Evolutionary conservation across 2,797 vertebrate species (phyloP).

Genomic region (Chelmon rostratus): DNA sequence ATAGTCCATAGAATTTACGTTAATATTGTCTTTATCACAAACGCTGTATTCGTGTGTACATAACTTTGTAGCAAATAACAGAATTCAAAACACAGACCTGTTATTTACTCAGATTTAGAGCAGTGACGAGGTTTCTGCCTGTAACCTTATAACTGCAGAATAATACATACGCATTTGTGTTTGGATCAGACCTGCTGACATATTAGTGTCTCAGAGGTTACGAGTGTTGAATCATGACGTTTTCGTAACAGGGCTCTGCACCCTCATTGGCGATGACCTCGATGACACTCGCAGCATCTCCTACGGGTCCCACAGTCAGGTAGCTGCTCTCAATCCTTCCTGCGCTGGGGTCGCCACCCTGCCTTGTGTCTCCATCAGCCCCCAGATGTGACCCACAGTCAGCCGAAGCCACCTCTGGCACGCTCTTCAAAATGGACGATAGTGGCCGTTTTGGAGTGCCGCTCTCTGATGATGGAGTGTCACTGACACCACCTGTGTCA

Average conservation of each 20-base stretch:
- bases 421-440: constrained; percentile 79
- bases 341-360: background rate
- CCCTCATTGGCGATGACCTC: constrained; percentile 77
- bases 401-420: constrained; percentile 62
- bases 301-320: constrained; percentile 76
- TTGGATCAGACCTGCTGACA: constrained; percentile 48
- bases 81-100: background rate
- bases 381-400: constrained; percentile 55
- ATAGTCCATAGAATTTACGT: background rate
- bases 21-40: background rate
- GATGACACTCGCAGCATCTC: constrained; percentile 53
- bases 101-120: background rate
- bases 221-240: constrained; percentile 77
- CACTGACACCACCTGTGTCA: constrained; percentile 45
- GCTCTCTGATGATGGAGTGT: constrained; percentile 63
- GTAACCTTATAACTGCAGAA: constrained; percentile 6
- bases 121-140: background rate
- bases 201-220: constrained; percentile 46
- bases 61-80: background rate
- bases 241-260: constrained; percentile 86
- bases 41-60: constrained; percentile 6
- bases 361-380: constrained; percentile 37
- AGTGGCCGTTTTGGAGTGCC: constrained; percentile 76
- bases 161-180: constrained; percentile 29
- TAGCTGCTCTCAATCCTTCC: constrained; percentile 74